phyloP scores from a whole-genome alignment of 1,140 invertebrate species.

The Aphidius gifuensis region DNA sequence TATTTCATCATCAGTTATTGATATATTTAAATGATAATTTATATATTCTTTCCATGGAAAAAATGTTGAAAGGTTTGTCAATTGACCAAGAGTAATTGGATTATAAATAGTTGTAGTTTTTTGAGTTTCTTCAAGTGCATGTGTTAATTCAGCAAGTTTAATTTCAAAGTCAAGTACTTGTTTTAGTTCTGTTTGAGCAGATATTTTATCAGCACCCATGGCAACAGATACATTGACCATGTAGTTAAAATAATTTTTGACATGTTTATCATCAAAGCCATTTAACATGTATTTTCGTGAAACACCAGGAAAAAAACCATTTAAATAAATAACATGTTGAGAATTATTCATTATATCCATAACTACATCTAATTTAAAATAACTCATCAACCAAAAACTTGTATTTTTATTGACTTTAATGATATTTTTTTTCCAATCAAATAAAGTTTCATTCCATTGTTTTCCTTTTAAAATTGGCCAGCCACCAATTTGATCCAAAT shows the following conservation, averaged over 20 bases:
- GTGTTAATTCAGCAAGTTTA: no score
- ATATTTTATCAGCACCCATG: no score
- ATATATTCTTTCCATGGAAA: constrained; percentile 60
- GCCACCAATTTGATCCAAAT: constrained; percentile 76
- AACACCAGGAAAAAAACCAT: no score
- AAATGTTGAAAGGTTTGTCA: constrained; percentile 52
- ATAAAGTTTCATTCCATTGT: constrained; percentile 68
- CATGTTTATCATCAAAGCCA: no score
- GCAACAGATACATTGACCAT: no score
- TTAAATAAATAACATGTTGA: constrained; percentile 54
- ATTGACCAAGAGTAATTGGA: constrained; percentile 59
- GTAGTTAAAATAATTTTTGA: no score
- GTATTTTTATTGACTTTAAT: constrained; percentile 75
- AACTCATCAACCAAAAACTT: constrained; percentile 79
- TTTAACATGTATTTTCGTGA: no score
- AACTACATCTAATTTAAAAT: constrained; percentile 86
- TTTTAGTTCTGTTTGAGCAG: no score
- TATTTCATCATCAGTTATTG: constrained; percentile 48
- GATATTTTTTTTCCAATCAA: constrained; percentile 78
- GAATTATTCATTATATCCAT: constrained; percentile 61
- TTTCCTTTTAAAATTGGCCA: constrained; percentile 85
- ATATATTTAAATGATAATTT: constrained; percentile 38
- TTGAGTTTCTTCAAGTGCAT: no score
- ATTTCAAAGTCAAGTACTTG: no score
- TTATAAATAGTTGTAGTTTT: constrained; percentile 56